Conservation (phyloP, 2,888 invertebrate genomes). For the Mythimna lalbum region DNA sequence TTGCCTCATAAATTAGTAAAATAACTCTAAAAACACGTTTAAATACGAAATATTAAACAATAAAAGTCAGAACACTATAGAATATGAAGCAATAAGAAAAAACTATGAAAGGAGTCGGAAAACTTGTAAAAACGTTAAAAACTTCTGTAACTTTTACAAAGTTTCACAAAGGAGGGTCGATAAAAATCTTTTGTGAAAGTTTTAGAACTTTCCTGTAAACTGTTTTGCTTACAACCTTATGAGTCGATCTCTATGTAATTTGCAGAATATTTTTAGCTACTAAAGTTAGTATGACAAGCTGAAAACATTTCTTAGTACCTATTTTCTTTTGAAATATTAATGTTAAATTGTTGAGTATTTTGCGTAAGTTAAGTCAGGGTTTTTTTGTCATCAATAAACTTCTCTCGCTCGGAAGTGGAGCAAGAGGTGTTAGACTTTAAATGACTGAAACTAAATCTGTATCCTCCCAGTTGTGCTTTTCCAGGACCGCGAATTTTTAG, state of each 20-base stretch:
- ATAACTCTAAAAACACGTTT: constrained; percentile 23
- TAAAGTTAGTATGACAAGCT: background rate
- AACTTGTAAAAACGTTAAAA: constrained; percentile 58
- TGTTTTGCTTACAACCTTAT: constrained; percentile 60
- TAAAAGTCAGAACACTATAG: constrained; percentile 33
- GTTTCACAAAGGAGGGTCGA: constrained; percentile 60
- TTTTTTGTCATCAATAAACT: no score
- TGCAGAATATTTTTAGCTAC: constrained; percentile 18
- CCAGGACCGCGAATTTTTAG: no score
- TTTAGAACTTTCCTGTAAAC: constrained; percentile 57
- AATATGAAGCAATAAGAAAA: constrained; percentile 54
- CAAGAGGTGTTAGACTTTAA: no score
- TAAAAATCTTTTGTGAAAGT: constrained; percentile 65
- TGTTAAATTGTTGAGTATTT: no score
- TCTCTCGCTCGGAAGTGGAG: no score
- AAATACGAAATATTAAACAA: constrained; percentile 4
- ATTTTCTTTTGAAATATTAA: background rate
- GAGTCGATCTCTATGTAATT: constrained; percentile 52
- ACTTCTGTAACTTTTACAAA: constrained; percentile 54
- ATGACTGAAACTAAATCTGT: no score
- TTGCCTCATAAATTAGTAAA: constrained; percentile 12
- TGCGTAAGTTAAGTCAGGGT: no score
- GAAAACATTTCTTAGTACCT: background rate
- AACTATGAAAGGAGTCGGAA: constrained; percentile 55
- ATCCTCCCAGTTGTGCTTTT: no score